Evolutionary conservation across 2,888 invertebrate species (phyloP).

Genomic region (Ptycholaimellus sp.): DNA sequence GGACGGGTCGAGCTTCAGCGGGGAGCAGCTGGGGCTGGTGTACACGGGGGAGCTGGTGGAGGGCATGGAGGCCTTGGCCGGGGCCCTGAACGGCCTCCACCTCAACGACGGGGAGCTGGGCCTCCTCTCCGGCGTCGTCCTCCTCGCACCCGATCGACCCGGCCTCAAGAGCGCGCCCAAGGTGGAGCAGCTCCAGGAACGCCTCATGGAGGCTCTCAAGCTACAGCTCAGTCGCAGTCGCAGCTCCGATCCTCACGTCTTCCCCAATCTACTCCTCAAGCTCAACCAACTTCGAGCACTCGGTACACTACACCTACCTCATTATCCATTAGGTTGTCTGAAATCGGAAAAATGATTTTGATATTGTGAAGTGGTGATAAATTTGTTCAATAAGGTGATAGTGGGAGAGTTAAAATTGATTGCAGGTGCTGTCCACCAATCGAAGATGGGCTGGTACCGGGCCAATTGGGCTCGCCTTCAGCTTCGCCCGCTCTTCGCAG

Average conservation of each 20-base stretch:
- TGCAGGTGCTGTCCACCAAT: constrained; percentile 39
- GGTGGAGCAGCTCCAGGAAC: constrained; percentile 52
- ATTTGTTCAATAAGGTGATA: not conserved
- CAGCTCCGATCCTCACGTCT: constrained; percentile 37
- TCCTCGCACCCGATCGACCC: constrained; percentile 27
- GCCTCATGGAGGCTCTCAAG: constrained; percentile 60
- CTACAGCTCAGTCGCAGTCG: constrained; percentile 41
- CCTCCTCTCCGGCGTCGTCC: constrained; percentile 57
- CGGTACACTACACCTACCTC: constrained; percentile 30
- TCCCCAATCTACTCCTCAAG: constrained; percentile 36
- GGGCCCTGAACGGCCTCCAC: constrained; percentile 41
- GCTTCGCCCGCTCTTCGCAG: constrained; percentile 73
- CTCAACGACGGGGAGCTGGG: constrained; percentile 71
- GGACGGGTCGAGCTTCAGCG: constrained; percentile 58
- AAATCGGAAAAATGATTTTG: not conserved
- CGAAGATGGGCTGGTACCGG: constrained; percentile 65
- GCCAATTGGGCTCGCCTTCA: constrained; percentile 44
- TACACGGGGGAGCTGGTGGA: constrained; percentile 65
- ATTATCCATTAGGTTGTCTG: not conserved
- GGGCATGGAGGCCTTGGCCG: constrained; percentile 53
- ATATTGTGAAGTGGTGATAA: not conserved
- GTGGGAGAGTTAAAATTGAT: not conserved
- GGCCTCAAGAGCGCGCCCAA: constrained; percentile 54
- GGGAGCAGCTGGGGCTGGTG: constrained; percentile 56
- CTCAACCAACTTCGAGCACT: constrained; percentile 54